Evolutionary conservation across 2,797 vertebrate species (phyloP).

Genomic region (Sciurus carolinensis): DNA sequence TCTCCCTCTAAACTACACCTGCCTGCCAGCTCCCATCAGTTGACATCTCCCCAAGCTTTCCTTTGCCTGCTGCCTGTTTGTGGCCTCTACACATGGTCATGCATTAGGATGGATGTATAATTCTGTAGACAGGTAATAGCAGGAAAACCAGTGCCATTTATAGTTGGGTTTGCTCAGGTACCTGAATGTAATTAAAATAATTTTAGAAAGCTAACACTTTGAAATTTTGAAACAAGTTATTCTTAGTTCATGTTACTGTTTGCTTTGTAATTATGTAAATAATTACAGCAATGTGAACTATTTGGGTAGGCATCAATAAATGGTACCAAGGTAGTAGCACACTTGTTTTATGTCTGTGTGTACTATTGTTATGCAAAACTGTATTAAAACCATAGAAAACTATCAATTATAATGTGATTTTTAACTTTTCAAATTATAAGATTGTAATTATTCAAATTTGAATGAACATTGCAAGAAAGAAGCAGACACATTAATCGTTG

Average conservation of each 20-base stretch:
- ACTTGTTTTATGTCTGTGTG: neutral
- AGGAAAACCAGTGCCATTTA: neutral
- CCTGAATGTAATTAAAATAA: slow-evolving; percentile 6
- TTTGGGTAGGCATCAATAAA: neutral
- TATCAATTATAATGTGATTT: neutral
- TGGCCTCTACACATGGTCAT: neutral
- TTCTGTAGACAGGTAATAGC: slow-evolving; percentile 26
- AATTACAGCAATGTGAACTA: neutral
- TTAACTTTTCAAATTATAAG: neutral
- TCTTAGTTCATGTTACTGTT: slow-evolving; percentile 46
- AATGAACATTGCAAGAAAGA: neutral
- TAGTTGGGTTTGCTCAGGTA: neutral
- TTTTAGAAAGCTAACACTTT: slow-evolving; percentile 19
- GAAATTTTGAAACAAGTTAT: slow-evolving; percentile 42
- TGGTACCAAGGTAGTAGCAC: neutral
- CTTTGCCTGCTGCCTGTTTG: neutral
- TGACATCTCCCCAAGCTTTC: neutral
- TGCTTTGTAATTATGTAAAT: slow-evolving; percentile 63
- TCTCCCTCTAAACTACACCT: neutral
- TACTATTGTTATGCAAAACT: neutral
- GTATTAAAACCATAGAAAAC: neutral
- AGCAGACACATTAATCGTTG: neutral
- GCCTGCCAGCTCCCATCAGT: neutral
- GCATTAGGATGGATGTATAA: neutral
- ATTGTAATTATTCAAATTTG: slow-evolving; percentile 14